phyloP scores from a whole-genome alignment of 2,888 invertebrate genomes.

The Parnassius mnemosyne region DNA sequence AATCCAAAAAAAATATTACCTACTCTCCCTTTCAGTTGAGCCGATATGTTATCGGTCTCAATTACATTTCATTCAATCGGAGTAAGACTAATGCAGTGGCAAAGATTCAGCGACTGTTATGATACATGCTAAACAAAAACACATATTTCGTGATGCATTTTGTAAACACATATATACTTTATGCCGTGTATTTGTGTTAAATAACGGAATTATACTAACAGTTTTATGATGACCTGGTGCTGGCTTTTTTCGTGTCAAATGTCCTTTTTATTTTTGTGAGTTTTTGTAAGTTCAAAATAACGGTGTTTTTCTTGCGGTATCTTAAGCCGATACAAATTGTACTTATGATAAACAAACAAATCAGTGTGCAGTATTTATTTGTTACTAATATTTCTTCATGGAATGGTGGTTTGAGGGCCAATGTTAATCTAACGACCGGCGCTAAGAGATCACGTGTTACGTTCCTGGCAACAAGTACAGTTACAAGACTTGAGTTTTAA shows the following conservation, averaged over 20 bases:
- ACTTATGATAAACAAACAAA: slow-evolving; percentile 56
- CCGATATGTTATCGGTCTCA: too few species aligned
- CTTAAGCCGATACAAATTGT: slow-evolving; percentile 22
- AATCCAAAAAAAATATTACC: too few species aligned
- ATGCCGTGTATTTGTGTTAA: too few species aligned
- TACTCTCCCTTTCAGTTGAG: too few species aligned
- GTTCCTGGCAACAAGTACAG: slow-evolving; percentile 9
- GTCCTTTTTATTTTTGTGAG: background rate
- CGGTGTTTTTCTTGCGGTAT: slow-evolving; percentile 20
- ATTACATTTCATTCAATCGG: too few species aligned
- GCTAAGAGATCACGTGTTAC: slow-evolving; percentile 5
- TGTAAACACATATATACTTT: too few species aligned
- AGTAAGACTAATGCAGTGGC: too few species aligned
- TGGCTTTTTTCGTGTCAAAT: background rate
- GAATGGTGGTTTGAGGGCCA: slow-evolving; percentile 1
- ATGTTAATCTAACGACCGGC: slow-evolving; percentile 16
- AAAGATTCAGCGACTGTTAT: too few species aligned
- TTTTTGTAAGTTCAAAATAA: background rate
- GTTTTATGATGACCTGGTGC: too few species aligned
- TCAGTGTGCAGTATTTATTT: slow-evolving; percentile 32
- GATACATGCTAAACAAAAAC: too few species aligned
- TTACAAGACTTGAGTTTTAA: background rate
- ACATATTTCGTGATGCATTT: too few species aligned
- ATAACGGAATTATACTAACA: too few species aligned
- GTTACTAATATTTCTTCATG: background rate